Evolutionary conservation across 35 echinoderm and acorn worm genomes (phyloP).

Genomic region (Ophiothrix spiculata): DNA sequence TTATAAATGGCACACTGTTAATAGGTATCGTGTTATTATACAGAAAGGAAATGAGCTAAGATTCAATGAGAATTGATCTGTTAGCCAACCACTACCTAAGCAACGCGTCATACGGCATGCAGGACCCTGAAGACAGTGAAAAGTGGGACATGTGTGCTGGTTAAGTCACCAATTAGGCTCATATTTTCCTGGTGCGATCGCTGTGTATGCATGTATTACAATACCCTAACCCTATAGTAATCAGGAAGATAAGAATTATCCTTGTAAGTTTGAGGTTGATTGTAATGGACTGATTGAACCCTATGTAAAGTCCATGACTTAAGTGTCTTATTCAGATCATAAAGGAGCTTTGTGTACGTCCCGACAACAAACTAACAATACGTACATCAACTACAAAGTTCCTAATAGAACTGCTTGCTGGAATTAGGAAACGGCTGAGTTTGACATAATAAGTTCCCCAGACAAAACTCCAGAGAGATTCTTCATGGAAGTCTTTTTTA

Average conservation of each 20-base stretch:
- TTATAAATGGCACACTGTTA: not conserved
- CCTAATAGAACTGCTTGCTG: not conserved
- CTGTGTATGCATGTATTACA: not conserved
- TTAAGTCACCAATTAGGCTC: constrained; percentile 9
- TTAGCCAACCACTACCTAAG: no score
- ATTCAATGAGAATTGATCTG: not conserved
- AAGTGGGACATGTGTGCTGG: not conserved
- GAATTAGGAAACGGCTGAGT: not conserved
- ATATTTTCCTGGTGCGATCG: not conserved
- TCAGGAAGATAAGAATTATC: not conserved
- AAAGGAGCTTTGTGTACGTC: not conserved
- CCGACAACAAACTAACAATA: not conserved
- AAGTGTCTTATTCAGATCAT: not conserved
- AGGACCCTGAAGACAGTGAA: not conserved
- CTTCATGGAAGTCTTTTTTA: not conserved
- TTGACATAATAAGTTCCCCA: no score
- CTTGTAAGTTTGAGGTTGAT: not conserved
- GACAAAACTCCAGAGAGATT: no score
- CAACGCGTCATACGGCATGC: not conserved
- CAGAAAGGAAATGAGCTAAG: constrained; percentile 4
- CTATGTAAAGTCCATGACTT: not conserved
- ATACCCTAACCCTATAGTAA: not conserved
- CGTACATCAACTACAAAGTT: not conserved
- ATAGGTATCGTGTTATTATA: not conserved
- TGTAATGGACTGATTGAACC: not conserved